Evolutionary conservation across 2,113 vertebrate species (phyloP), one percentile per base, ranked within the genome.

Genomic region (Arizona elegans): DNA sequence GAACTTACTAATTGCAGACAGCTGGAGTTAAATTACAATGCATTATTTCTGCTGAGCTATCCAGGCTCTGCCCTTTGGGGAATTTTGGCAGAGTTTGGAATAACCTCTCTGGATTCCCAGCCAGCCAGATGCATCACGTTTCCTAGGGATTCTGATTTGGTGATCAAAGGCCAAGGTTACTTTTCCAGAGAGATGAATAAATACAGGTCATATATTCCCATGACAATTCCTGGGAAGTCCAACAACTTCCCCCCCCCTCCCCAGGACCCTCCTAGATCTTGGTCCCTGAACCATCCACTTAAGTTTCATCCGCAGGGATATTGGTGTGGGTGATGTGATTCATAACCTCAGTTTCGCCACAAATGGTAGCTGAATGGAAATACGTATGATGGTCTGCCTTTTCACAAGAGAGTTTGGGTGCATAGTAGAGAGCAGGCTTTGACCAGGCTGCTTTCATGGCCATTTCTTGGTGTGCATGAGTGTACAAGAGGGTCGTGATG

Each of bases 151-250:
- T 0, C 29, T 88, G 93, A 43, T 87, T 85, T 90, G n/a, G 1
- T 65, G 91, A n/a, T 81, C 92, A 56, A 87, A 91, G 88, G 2
- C 0, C 2, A n/a, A 11, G 70, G 58, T 87, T 26, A 70, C 56
- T 19, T 93, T 95, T 50, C 93, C 52, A 50, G 23, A 70, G 89
- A 87, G 56, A 62, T 47, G 87, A 65, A 89, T 93, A 91, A 93
- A 91, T 89, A 86, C 88, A 1, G 8, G 47, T 89, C 50, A 94
- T 62, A 70, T 91, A 50, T 90, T 93, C 59, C 90, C 58, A 13
- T 81, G 38, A 92, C 75, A 33, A 47, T 89, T 65, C 87, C 62
- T 55, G 15, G 62, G 55, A 53, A 33, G 11, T 50, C 52, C 13
- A 43, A 29, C 62, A 1, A 6, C n/a, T 24, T 52, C 10, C 53